Base-by-base conservation (phyloP, 1,140 invertebrate species). In the Anastrepha ludens region DNA sequence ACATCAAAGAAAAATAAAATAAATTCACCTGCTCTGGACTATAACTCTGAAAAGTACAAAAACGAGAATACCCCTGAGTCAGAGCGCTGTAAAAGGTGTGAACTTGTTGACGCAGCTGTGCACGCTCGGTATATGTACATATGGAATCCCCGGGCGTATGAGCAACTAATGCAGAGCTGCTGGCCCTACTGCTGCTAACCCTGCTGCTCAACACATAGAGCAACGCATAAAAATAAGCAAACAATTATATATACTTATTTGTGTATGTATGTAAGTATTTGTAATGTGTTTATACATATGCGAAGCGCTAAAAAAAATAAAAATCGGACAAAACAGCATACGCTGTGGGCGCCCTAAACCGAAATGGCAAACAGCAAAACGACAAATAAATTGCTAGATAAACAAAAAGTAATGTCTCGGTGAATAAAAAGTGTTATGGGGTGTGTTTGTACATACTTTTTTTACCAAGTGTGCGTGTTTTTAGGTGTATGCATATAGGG, bases 401-500 rank as follows among this genome's bases (percentile, higher is more conserved):
- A 70, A 70, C 65, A 70, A 70, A 70, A 70, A 70, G 65, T 44
- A 70, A 44, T 64, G 62, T 20, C n/a, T 64, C 62, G 62, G 62
- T 64, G 62, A 64, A 20, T 64, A 20, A 17, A 20, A 8, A 64
- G 20, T 64, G n/a, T 64, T 20, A 64, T 64, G 62, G 62, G 62
- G 17, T 29, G n/a, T 64, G n/a, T 20, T 20, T 17, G 4, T 64
- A 64, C 62, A 8, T 20, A 64, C n/a, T 3, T 20, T 64, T 5
- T 20, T 20, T 20, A 64, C n/a, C 17, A 17, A 20, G 5, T 20
- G 3, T 13, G 20, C 9, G 62, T 64, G 5, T 20, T 20, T 20
- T 17, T 8, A 17, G 13, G 15, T 62, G 3, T 6, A n/a, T 62
- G 11, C 60, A 62, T 62, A 62, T 15, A 17, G 60, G 17, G 20